These are phyloP conservation scores for Venustoraphidia nigricollis DNA, from an alignment of 2,888 invertebrate genomes.

Conservation along the genomic window DNA sequence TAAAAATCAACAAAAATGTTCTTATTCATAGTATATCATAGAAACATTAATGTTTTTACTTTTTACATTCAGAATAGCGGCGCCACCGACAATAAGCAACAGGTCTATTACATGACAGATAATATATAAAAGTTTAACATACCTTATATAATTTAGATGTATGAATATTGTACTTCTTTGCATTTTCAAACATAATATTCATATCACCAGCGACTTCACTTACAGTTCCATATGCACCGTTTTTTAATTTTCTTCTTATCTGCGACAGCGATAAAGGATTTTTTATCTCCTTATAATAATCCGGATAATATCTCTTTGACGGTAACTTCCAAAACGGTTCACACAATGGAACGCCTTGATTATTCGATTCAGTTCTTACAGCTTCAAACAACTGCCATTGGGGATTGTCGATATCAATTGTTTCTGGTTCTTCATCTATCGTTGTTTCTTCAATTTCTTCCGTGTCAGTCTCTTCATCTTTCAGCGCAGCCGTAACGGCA, in stretches of 20 bases:
- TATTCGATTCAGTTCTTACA: constrained; percentile 48
- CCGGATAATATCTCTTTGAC: constrained; percentile 80
- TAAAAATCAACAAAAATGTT: no score
- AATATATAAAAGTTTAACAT: constrained; percentile 12
- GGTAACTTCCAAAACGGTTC: constrained; percentile 92
- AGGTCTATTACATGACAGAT: no score
- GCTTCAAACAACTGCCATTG: constrained; percentile 85
- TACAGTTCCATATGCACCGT: constrained; percentile 67
- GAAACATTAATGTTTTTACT: no score
- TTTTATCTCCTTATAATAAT: constrained; percentile 94
- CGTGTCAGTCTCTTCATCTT: constrained; percentile 45
- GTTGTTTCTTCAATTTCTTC: constrained; percentile 38
- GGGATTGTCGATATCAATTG: constrained; percentile 49
- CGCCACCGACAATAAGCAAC: no score
- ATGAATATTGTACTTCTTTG: constrained; percentile 73
- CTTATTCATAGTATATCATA: no score
- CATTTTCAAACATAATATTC: constrained; percentile 95
- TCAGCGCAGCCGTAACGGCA: constrained; percentile 41
- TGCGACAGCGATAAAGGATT: constrained; percentile 89
- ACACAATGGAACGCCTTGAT: constrained; percentile 61
- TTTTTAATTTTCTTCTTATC: constrained; percentile 71
- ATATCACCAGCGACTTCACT: constrained; percentile 86
- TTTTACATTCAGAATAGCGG: neutral
- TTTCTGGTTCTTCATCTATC: constrained; percentile 23
- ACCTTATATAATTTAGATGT: constrained; percentile 71